Evolutionary conservation across 2,888 invertebrate species (phyloP), one percentile per base, ranked within the genome.

Genomic region (Allolobophora icterica): DNA sequence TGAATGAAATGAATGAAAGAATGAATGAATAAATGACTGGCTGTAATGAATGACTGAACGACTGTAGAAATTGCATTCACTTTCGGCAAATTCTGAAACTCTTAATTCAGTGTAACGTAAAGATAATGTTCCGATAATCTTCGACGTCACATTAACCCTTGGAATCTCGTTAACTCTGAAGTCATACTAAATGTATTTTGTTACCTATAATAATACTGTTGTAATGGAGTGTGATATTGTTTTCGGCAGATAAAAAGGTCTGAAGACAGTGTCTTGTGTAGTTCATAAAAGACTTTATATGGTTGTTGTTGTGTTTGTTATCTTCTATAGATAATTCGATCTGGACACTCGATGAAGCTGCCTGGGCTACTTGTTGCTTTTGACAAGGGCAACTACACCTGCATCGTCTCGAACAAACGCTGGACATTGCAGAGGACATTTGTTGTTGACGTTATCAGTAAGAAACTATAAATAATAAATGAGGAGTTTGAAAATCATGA

Each of bases 361-460:
- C 87, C 87, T 34, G 87, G 87, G 15, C 8, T 87, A 24, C 38
- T 87, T 1, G 87, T 87, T 87, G 87, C 87, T 1, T 87, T 34
- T 87, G 87, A 87, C 87, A 87, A 87, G 30, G 87, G 35, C 87
- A 87, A 87, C 87, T 87, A 87, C 87, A 87, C 87, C 0, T 87
- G 87, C 38, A 38, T 87, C 15, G 87, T 87, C 87, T 35, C 19
- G 21, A 87, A 34, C 24, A 38, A 87, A 35, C 38, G 34, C 17
- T 34, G 35, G 19, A 30, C 4, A 3, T 34, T 87, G 87, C 87
- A 87, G 87, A 8, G 87, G 87, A 87, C 87, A 2, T 87, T 87
- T 87, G 87, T 87, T 0, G 87, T 87, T 35, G 87, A 87, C 17
- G 38, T 87, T 34, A 87, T 87, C 34, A 87, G 87, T 87, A 87